Conservation (phyloP, 1,140 invertebrate genomes). For the Penaeus indicus region DNA sequence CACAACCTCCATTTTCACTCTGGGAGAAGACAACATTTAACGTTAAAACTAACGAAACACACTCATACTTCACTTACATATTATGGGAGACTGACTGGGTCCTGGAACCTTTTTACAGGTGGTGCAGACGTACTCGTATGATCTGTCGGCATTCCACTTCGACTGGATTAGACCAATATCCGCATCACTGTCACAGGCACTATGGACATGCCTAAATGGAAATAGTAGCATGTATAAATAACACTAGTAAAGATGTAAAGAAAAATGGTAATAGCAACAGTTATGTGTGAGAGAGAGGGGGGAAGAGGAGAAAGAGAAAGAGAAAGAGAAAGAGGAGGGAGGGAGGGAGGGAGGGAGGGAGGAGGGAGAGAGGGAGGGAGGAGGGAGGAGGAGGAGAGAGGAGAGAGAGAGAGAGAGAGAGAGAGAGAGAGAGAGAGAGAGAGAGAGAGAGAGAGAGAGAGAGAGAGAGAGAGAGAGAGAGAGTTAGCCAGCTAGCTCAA, state of each 20-base stretch:
- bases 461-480: too few species aligned
- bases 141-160: constrained; percentile 83
- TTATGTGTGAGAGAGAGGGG: too few species aligned
- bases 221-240: neutral
- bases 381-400: too few species aligned
- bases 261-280: neutral
- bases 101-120: constrained; percentile 75
- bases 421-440: too few species aligned
- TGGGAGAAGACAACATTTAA: too few species aligned
- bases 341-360: too few species aligned
- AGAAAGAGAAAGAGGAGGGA: too few species aligned
- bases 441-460: too few species aligned
- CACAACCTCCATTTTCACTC: neutral
- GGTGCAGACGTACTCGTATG: constrained; percentile 90
- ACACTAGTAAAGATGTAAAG: neutral
- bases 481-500: too few species aligned
- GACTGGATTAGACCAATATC: constrained; percentile 83
- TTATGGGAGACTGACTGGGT: constrained; percentile 52
- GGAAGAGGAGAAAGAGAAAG: too few species aligned
- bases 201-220: constrained; percentile 88
- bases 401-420: too few species aligned
- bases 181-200: constrained; percentile 90
- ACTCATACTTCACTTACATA: constrained; percentile 32
- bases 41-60: neutral
- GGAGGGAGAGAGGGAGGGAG: too few species aligned